Evolutionary conservation across 2,113 vertebrate genomes (phyloP).

Genomic region (Charina bottae): DNA sequence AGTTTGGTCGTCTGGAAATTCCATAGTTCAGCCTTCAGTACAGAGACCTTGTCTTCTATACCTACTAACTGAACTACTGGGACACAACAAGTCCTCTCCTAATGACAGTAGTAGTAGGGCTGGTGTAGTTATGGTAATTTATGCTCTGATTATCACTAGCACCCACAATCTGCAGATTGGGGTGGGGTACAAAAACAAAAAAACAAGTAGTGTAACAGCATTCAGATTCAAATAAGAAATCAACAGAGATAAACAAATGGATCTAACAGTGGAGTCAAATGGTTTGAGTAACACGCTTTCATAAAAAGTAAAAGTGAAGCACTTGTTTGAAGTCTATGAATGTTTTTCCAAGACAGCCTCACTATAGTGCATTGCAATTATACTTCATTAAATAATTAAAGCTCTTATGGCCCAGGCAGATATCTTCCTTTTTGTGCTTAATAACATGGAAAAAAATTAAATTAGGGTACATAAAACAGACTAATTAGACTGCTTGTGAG

Average conservation of each 20-base stretch:
- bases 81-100: not conserved
- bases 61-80: not conserved
- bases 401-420: not conserved
- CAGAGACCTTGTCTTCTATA: not conserved
- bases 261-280: not conserved
- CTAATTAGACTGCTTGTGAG: not conserved
- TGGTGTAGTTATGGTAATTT: not conserved
- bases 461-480: not conserved
- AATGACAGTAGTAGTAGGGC: not conserved
- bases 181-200: not conserved
- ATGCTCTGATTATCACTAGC: not conserved
- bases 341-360: not conserved
- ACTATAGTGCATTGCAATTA: not conserved
- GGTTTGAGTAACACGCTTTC: too few relatives aligned
- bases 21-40: not conserved
- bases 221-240: not conserved
- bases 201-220: not conserved
- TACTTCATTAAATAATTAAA: not conserved
- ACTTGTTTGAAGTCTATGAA: not conserved
- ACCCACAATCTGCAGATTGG: not conserved
- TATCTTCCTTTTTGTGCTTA: not conserved
- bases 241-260: not conserved
- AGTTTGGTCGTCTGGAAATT: not conserved
- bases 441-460: not conserved
- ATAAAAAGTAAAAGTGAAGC: not conserved